phyloP scores from a whole-genome alignment of 2,888 invertebrate genomes.

The Meganola albula region DNA sequence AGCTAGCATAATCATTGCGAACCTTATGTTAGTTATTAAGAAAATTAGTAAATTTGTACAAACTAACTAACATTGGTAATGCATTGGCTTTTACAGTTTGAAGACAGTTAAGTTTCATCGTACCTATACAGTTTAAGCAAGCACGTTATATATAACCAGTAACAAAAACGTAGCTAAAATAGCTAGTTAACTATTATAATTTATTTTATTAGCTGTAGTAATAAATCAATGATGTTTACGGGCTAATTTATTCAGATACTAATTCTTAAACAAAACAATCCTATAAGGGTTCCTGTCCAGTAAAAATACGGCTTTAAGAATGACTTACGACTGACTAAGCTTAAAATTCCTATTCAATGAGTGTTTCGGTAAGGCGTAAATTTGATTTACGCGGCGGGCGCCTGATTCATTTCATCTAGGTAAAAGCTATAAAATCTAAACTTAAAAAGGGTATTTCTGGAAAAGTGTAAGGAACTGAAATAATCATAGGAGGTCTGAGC shows the following conservation, averaged over 20 bases:
- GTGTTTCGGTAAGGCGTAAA: conserved; percentile 49
- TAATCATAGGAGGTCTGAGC: conserved; percentile 75
- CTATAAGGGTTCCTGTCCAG: conserved; percentile 16
- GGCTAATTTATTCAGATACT: conserved; percentile 4
- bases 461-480: conserved; percentile 66
- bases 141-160: too few species aligned
- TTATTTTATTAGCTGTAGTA: neutral
- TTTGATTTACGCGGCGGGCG: conserved; percentile 46
- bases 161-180: too few species aligned
- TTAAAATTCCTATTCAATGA: conserved; percentile 37
- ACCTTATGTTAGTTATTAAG: conserved; percentile 21
- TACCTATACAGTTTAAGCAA: too few species aligned
- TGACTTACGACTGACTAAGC: conserved; percentile 32
- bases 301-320: conserved; percentile 26
- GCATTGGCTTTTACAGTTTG: too few species aligned
- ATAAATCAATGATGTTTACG: neutral
- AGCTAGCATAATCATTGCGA: conserved; percentile 23
- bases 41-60: too few species aligned
- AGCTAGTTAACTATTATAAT: too few species aligned
- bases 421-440: conserved; percentile 56
- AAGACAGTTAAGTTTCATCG: too few species aligned
- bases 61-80: too few species aligned
- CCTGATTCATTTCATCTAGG: conserved; percentile 55
- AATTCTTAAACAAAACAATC: conserved; percentile 13
- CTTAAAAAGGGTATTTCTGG: conserved; percentile 62